Percentiles rank a stretch among this genome's conserved stretches.
phyloP scores from a whole-genome alignment of 2,888 invertebrate species.

The Pollenia griseotomentosa region DNA sequence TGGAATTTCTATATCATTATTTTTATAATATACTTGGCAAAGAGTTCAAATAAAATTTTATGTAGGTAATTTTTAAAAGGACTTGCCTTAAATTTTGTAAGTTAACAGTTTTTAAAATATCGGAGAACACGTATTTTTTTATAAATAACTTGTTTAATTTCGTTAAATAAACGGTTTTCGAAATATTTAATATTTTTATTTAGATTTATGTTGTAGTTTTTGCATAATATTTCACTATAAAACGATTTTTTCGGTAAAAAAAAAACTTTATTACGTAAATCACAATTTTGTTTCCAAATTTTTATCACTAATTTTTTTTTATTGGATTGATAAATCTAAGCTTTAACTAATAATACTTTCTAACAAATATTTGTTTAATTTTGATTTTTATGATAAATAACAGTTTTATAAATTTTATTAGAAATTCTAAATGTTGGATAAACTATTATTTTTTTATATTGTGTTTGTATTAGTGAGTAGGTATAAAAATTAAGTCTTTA shows the following conservation, averaged over 20 bases:
- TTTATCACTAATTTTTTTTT: slow-evolving; percentile 37
- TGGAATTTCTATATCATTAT: too few relatives aligned
- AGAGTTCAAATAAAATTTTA: not conserved
- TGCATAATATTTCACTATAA: not conserved
- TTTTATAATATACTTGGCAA: too few relatives aligned
- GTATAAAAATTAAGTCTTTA: slow-evolving; percentile 57
- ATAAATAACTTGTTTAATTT: too few relatives aligned
- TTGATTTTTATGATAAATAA: slow-evolving; percentile 22
- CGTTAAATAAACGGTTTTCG: too few relatives aligned
- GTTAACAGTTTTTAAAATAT: not conserved
- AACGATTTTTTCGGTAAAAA: slow-evolving; percentile 7
- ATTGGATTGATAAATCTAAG: not conserved
- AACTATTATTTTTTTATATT: slow-evolving; percentile 26
- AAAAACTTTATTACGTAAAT: slow-evolving; percentile 52
- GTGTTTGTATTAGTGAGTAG: not conserved
- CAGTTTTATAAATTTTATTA: slow-evolving; percentile 3
- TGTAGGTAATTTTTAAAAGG: not conserved
- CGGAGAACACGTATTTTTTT: not conserved
- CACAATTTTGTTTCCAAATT: slow-evolving; percentile 51
- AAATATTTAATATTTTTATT: not conserved
- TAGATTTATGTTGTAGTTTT: not conserved
- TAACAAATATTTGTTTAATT: slow-evolving; percentile 32
- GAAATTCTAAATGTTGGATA: not conserved
- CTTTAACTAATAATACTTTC: slow-evolving; percentile 38
- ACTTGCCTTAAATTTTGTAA: slow-evolving; percentile 15